Conservation (phyloP, 2,888 invertebrate genomes). For the Morpho helenor region DNA sequence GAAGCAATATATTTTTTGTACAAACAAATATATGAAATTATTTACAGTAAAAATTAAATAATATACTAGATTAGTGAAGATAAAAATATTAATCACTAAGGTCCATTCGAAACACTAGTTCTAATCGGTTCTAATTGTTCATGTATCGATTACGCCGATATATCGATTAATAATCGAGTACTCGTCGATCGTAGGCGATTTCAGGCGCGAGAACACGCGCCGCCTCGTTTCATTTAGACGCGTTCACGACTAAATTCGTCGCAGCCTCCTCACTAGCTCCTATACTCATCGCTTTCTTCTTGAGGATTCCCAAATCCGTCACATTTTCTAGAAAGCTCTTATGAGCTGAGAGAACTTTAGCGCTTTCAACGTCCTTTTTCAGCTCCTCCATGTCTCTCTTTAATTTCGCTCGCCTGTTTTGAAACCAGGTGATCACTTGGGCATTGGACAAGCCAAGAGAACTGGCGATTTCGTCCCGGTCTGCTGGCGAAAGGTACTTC, state of each 20-base stretch:
- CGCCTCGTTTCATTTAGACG: constrained; percentile 76
- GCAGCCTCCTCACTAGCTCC: constrained; percentile 82
- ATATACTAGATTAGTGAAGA: constrained; percentile 47
- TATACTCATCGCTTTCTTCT: constrained; percentile 89
- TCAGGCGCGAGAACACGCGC: constrained; percentile 56
- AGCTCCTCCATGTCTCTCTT: constrained; percentile 98
- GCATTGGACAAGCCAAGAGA: constrained; percentile 97
- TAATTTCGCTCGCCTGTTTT: constrained; percentile 94
- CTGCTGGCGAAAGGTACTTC: constrained; percentile 98
- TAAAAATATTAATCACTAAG: constrained; percentile 27
- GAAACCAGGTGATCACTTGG: constrained; percentile 99
- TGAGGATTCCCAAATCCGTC: constrained; percentile 92
- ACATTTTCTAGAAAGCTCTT: constrained; percentile 95
- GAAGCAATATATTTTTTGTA: constrained; percentile 64
- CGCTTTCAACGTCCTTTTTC: constrained; percentile 97
- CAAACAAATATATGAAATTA: constrained; percentile 35
- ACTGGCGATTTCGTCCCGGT: constrained; percentile 98
- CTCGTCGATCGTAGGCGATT: constrained; percentile 58
- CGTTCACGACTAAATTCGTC: constrained; percentile 79
- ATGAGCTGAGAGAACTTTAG: constrained; percentile 92
- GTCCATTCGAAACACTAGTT: background rate
- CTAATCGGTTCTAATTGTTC: constrained; percentile 12
- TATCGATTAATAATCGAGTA: constrained; percentile 54
- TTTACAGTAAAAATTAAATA: constrained; percentile 48
- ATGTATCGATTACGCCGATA: constrained; percentile 9